These are phyloP conservation scores for Chrysogorgia sp. DNA, from an alignment of 92 coral and sea anemone genomes.

Conservation along the genomic window DNA sequence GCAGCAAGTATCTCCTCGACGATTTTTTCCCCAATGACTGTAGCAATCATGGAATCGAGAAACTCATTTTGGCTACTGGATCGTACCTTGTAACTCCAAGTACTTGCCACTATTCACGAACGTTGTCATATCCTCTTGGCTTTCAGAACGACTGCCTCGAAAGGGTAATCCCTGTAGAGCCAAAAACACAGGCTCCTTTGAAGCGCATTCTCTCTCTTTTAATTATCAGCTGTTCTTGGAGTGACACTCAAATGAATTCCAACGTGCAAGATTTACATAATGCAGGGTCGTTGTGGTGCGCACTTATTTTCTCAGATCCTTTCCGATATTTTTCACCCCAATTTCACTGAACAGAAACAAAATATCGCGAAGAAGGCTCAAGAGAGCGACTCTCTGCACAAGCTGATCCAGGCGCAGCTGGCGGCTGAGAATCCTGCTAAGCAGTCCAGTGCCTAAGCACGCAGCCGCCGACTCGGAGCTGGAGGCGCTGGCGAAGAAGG, in stretches of 20 bases:
- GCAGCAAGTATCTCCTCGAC: no score
- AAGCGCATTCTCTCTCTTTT: conserved; percentile 13
- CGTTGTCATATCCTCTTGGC: conserved; percentile 11
- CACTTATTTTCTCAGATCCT: no score
- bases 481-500: no score
- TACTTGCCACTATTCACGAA: conserved; percentile 10
- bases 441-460: no score
- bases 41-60: conserved; percentile 22
- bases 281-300: no score
- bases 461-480: no score
- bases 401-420: no score
- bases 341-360: no score
- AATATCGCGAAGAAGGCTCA: no score
- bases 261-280: conserved; percentile 17
- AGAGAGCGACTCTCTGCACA: no score
- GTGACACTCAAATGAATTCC: conserved; percentile 23
- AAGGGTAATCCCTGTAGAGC: conserved; percentile 34
- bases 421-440: no score
- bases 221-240: conserved; percentile 33
- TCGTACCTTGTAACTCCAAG: conserved; percentile 24
- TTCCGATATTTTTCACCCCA: no score
- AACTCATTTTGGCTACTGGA: conserved; percentile 27
- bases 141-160: conserved; percentile 27
- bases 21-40: conserved; percentile 26
- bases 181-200: conserved; percentile 3